Base-by-base conservation (phyloP, 1,140 invertebrate genomes). In the Drosophila kurseongensis region DNA sequence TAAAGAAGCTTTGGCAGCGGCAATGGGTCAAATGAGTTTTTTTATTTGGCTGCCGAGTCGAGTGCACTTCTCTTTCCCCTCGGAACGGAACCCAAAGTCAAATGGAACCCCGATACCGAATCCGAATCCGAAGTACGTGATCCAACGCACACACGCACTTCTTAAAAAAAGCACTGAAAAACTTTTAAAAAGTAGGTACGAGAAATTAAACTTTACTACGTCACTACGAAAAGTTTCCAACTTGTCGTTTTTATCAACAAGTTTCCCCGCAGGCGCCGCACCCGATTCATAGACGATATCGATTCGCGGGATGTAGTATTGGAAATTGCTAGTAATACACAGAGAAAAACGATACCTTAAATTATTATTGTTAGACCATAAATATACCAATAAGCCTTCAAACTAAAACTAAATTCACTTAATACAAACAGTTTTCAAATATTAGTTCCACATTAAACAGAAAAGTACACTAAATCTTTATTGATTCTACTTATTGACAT, bases 181-280 rank as follows among this genome's bases (percentile, higher is more conserved):
- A 44, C 12, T 3, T 12, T 9, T 32, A 29, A 16, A 14, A 12
- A 4, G 35, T 7, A 16, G n/a, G 48, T 27, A 35, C 27, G 29
- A 51, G 48, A 51, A 35, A 51, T 35, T 16, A 13, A 58, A 47
- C 42, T 38, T 59, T 16, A 38, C 50, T 41, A 62, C 50, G 60
- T 62, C 60, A 62, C 50, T 18, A 16, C 16, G 60, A 62, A 55
- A 63, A 36, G 47, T 62, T 62, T 35, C 27, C 2, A 41, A 18
- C 10, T 32, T 51, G 10, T 40, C 14, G 47, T 38, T 50, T 38
- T 18, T 27, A 9, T 14, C 41, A 27, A 42, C 29, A 16, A 50
- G 29, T 50, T 32, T 50, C 29, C 14, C 29, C 23, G 23, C 23
- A 23, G 23, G 23, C 23, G 23, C 23, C 23, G 23, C 23, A 4